Evolutionary conservation across 1,140 invertebrate genomes (phyloP), one percentile per base, ranked within the genome.

Genomic region (Nomia melanderi): DNA sequence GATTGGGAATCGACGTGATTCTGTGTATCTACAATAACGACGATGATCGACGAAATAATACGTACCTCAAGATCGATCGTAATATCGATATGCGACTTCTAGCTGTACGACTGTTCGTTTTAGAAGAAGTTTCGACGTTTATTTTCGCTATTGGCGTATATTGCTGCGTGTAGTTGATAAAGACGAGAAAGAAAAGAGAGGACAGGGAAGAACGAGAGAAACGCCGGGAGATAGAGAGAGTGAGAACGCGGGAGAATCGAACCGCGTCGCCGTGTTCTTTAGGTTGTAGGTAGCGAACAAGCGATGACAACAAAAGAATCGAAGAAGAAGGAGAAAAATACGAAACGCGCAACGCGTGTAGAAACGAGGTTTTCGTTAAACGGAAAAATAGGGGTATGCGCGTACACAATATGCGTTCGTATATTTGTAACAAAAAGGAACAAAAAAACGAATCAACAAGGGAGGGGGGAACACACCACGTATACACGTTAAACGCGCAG

Each of bases 31-130:
- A 89, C 87, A 82, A 88, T 88, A 89, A 88, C 84, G 83, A 90
- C 72, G 79, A 89, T 90, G 85, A 87, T 88, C 87, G 87, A 90
- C 79, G 47, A 50, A 79, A 36, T 73, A 89, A 88, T 88, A 91
- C 88, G 89, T 92, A 92, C 91, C 90, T 91, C 90, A 90, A 50
- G 81, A 91, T 90, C 87, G 88, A 91, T 90, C 89, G 87, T 89
- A 84, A 88, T 90, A 90, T 89, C 89, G 88, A 91, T 88, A 87
- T n/a, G n/a, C 81, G 86, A 91, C 88, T 91, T 86, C 80, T 91
- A 91, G 88, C 76, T 90, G 82, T 90, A 90, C 83, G 83, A 85
- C 85, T n/a, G 87, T 87, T 90, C 88, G 85, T 91, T 91, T 91
- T 88, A 91, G 87, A 89, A 79, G 67, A 86, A 88, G 71, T 90